Base-by-base conservation (phyloP, 2,888 invertebrate species). In the Quadriops clusia region DNA sequence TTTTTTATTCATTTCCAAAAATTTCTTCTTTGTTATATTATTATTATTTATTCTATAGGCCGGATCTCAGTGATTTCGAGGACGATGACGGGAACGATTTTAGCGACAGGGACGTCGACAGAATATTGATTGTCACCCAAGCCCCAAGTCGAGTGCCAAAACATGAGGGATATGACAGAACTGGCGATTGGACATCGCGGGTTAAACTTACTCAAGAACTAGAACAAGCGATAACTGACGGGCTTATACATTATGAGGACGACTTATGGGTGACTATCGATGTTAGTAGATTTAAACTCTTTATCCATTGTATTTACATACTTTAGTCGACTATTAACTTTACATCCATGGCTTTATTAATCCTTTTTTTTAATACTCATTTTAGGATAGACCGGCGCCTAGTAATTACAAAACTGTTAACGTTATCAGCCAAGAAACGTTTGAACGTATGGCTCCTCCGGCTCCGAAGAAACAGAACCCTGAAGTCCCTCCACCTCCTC, bases 171-270 rank as follows among this genome's bases (percentile, higher is more conserved):
- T 77, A 85, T 46, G 95, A 95, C 65, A 74, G 89, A 24, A 87
- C 87, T 3, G 91, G 89, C 1, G 93, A 90, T 51, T 83, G 76
- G 75, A 78, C 75, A 37, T 83, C 87, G 1, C 68, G 95, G 40
- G 85, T 89, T 21, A 94, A 94, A 72, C 90, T 95, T 64, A 83
- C 86, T 5, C 87, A 93, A 61, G 93, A 95, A 53, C 65, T 95
- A 46, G 91, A 85, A 46, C 84, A 91, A 64, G 83, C 87, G 23
- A 98, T 98, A 46, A 93, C 94, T 46, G 93, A 97, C 58, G 97
- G 97, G n/a, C 70, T 98, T 11, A 79, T 76, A 53, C 85, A 89
- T 49, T 98, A 97, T 48, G 97, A 98, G 61, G 90, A 94, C 54
- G 93, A 94, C 53, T 62, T 97, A 31, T 87, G 89, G 89, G n/a